Evolutionary conservation across 1,140 invertebrate species (phyloP), one percentile per base, ranked within the genome.

Genomic region (Augochlora pura): DNA sequence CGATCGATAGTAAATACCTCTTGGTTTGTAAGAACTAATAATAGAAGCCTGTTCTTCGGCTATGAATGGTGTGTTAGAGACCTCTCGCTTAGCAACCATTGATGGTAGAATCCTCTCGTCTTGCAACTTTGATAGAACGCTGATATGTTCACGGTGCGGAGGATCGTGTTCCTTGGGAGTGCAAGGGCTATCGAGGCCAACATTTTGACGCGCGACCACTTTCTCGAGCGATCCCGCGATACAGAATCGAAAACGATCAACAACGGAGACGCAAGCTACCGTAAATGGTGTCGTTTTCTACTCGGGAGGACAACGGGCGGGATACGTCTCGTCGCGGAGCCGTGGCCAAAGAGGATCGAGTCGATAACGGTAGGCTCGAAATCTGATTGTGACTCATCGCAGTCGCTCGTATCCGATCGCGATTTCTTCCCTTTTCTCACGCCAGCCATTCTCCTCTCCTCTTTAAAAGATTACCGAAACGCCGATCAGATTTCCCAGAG

Each of bases 261-360:
- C 80, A 84, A 84, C 63, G 62, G 74, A 38, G 81, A 72, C 77
- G 80, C 86, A 83, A 89, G 85, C 75, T 87, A 81, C 90, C 90
- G 84, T 90, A 91, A 88, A 91, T 90, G 91, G 90, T 83, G 38
- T 80, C 77, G 82, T 83, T 86, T 83, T 88, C 78, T 80, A 73
- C 80, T 73, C 27, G 52, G 68, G 67, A 80, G 79, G 68, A 76
- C 77, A 42, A 23, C 42, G 21, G 62, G 42, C 59, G 49, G 39
- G 38, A 14, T 12, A 49, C 42, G 60, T 21, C 42, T 75, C 73
- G 38, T 39, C 52, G 54, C 54, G 46, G 65, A 75, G 76, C 16
- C 21, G 52, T n/a, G 52, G 32, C 63, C 76, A 39, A 54, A 32
- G 54, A 54, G 80, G 57, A 75, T 63, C 79, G 75, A 77, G 69